Base-by-base conservation (phyloP, 2,113 vertebrate species). In the Oreochromis spilurus region DNA sequence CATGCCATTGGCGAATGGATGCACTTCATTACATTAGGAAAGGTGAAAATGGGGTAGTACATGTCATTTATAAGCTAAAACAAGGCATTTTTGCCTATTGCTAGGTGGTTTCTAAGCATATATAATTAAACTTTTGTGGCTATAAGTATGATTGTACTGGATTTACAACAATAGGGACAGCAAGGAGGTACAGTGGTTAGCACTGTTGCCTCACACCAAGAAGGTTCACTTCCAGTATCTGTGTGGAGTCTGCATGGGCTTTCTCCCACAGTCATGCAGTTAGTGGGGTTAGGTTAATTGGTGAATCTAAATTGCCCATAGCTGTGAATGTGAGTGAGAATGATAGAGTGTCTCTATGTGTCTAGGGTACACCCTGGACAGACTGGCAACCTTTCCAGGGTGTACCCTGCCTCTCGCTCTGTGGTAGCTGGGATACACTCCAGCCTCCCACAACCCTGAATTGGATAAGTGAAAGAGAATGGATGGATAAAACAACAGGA, bases 1-100 rank as follows among this genome's bases (percentile, higher is more conserved):
- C 7, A 29, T 17, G 40, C 14, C 0, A 10, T 0, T 1, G 13
- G 9, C 0, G 2, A 29, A 72, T 26, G 24, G 67, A 3, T 72
- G 40, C 21, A 45, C 40, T 75, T 75, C 6, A 29, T 48, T 10
- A 48, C 67, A 75, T 48, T 48, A 75, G 24, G 43, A 48, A 75
- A 72, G 21, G 12, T 43, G n/a, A 6, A 72, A 48, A 75, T 0
- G 26, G 67, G 40, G 40, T 29, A 24, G 1, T 29, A 0, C 1
- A 29, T 45, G 5, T 75, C 2, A 48, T 48, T 48, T 48, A 75
- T 75, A 29, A 17, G 24, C 40, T 48, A 48, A 75, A 75, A 48
- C 40, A 7, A 7, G 9, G 24, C 14, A 48, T 29, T 72, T 48
- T 72, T 17, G 62, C 7, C 4, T 43, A 24, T 43, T 4, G 4